phyloP scores from a whole-genome alignment of 2,797 vertebrate genomes.

The Galagoides demidoff region DNA sequence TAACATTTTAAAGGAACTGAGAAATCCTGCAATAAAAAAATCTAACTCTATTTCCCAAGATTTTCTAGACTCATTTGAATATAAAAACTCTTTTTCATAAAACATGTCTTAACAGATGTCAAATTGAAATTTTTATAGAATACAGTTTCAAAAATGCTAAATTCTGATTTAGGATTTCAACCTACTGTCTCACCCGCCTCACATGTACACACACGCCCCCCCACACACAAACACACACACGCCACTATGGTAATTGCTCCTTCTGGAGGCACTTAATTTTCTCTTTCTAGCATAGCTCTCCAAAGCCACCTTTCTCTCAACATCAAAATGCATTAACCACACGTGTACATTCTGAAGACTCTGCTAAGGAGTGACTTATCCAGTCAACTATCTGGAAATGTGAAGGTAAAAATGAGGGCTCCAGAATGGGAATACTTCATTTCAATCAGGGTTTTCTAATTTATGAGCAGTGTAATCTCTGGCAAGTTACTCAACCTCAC shows the following conservation, averaged over 20 bases:
- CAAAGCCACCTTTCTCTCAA: constrained; percentile 1
- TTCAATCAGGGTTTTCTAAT: not conserved
- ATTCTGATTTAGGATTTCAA: not conserved
- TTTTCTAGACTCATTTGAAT: constrained; percentile 4
- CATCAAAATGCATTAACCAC: not conserved
- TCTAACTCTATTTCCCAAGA: not conserved
- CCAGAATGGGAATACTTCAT: not conserved
- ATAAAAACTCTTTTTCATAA: not conserved
- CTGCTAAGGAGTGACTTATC: not conserved
- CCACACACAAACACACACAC: not conserved
- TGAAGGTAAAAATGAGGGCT: not conserved
- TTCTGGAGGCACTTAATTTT: not conserved
- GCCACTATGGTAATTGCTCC: not conserved
- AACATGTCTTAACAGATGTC: not conserved
- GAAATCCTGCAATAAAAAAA: not conserved
- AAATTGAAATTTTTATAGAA: constrained; percentile 17
- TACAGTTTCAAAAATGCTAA: constrained; percentile 29
- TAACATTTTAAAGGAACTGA: not conserved
- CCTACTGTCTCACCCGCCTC: not conserved
- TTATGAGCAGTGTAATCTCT: not conserved
- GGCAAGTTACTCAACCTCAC: not conserved
- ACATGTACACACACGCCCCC: not conserved
- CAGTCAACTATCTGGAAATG: not conserved
- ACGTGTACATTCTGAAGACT: not conserved
- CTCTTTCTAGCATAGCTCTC: not conserved